Conservation (phyloP, 2,888 invertebrate genomes). For the Priocnemis perturbator region DNA sequence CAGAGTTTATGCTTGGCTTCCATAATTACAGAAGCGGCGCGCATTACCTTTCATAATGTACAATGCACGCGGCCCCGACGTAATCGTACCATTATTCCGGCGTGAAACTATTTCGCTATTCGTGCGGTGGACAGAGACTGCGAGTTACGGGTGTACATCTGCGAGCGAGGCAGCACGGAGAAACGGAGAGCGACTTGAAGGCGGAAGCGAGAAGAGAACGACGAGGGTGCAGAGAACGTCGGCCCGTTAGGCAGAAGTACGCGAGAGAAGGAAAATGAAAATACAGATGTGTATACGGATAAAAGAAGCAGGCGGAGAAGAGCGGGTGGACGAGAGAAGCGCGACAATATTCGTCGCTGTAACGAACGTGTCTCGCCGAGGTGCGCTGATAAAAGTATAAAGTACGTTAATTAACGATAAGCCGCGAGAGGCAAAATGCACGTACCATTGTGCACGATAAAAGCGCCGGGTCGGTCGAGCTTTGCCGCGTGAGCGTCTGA, state of each 20-base stretch:
- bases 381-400: too few species aligned
- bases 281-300: conserved; percentile 1
- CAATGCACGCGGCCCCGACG: conserved; percentile 36
- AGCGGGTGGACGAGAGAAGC: conserved; percentile 7
- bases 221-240: too few species aligned
- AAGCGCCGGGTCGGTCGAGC: too few species aligned
- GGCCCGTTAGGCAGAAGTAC: background rate
- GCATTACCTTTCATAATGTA: conserved; percentile 51
- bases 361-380: too few species aligned
- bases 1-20: conserved; percentile 51
- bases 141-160: conserved; percentile 6
- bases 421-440: too few species aligned
- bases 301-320: too few species aligned
- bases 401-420: too few species aligned
- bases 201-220: background rate
- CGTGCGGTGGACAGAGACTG: conserved; percentile 18
- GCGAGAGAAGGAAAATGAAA: background rate
- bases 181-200: background rate
- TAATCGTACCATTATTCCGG: conserved; percentile 48
- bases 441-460: too few species aligned
- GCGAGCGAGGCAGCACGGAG: background rate
- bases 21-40: conserved; percentile 56
- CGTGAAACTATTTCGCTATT: conserved; percentile 44
- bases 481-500: too few species aligned
- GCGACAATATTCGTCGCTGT: too few species aligned